phyloP scores from a whole-genome alignment of 2,888 invertebrate genomes.

The Orchesella flavescens region DNA sequence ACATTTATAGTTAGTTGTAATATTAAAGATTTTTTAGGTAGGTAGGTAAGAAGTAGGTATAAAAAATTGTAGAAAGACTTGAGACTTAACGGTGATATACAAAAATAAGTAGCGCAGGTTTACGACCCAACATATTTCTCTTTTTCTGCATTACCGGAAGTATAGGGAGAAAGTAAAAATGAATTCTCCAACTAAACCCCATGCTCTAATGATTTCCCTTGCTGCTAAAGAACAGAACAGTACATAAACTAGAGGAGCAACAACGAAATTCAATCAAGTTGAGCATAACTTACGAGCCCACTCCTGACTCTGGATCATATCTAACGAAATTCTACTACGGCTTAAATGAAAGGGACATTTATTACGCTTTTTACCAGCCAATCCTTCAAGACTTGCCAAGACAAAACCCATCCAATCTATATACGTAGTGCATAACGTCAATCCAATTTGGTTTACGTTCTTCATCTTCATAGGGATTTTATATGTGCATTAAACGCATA shows the following conservation, averaged over 20 bases:
- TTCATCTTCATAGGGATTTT: too few species aligned
- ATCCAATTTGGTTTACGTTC: too few species aligned
- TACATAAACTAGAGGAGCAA: not conserved
- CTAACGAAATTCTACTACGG: too few species aligned
- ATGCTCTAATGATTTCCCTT: conserved; percentile 21
- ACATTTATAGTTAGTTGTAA: not conserved
- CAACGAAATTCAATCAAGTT: conserved; percentile 22
- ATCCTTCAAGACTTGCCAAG: too few species aligned
- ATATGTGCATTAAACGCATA: too few species aligned
- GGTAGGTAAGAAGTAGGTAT: not conserved
- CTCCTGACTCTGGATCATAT: not conserved
- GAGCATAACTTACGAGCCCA: not conserved
- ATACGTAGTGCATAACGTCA: too few species aligned
- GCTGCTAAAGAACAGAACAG: not conserved
- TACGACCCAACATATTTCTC: conserved; percentile 6
- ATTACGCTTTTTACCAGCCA: too few species aligned
- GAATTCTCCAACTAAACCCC: conserved; percentile 9
- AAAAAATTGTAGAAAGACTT: not conserved
- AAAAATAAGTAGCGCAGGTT: not conserved
- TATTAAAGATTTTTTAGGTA: not conserved
- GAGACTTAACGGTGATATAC: not conserved
- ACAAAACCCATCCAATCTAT: too few species aligned
- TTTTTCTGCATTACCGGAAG: not conserved
- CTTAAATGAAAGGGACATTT: too few species aligned
- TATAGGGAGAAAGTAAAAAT: not conserved